Conservation (phyloP, 2,888 invertebrate genomes). For the Myopa testacea region DNA sequence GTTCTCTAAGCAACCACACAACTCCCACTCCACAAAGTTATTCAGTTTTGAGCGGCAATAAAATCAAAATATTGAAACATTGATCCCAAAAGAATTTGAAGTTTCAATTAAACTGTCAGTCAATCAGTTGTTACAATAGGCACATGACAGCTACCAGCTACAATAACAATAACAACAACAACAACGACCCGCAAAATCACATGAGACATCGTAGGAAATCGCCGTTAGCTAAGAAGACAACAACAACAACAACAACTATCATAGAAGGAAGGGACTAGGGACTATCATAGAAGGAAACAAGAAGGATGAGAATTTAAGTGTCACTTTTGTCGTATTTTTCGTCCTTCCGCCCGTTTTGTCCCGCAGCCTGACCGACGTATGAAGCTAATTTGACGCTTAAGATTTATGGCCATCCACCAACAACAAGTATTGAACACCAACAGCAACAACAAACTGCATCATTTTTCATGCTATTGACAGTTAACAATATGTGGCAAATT, state of each 20-base stretch:
- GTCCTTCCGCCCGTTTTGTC: too few relatives aligned
- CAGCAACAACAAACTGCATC: conserved; percentile 46
- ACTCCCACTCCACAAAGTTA: too few relatives aligned
- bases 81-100: conserved; percentile 43
- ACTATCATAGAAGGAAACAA: conserved; percentile 45
- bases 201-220: conserved; percentile 17
- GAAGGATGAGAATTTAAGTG: conserved; percentile 53
- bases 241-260: conserved; percentile 34
- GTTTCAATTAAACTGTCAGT: conserved; percentile 48
- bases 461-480: conserved; percentile 56
- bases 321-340: not conserved
- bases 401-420: conserved; percentile 28
- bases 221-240: conserved; percentile 24
- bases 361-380: too few relatives aligned
- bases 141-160: conserved; percentile 21
- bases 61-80: conserved; percentile 43
- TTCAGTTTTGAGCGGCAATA: conserved; percentile 24
- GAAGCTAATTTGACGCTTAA: conserved; percentile 13
- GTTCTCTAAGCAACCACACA: too few relatives aligned
- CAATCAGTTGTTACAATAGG: not conserved
- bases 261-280: too few relatives aligned
- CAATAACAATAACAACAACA: conserved; percentile 30
- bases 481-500: conserved; percentile 54
- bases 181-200: not conserved
- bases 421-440: not conserved